These are phyloP conservation scores for Agapostemon virescens DNA, from an alignment of 2,888 invertebrate genomes.

Conservation along the genomic window DNA sequence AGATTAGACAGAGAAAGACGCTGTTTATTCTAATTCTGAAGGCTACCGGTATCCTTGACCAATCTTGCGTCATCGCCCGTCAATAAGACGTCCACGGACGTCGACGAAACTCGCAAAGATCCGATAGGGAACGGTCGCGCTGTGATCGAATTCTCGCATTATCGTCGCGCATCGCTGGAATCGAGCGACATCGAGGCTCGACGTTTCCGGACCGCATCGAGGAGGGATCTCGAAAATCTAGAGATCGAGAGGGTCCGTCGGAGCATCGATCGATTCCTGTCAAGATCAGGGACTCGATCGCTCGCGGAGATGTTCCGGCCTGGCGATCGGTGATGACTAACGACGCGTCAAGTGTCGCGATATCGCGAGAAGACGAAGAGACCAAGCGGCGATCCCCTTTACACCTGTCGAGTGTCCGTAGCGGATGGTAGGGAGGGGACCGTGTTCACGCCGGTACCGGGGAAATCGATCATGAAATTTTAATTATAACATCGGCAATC, in stretches of 20 bases:
- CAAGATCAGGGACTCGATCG: neutral
- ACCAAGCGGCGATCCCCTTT: slow-evolving; percentile 37
- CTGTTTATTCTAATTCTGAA: too few relatives aligned
- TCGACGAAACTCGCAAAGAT: too few relatives aligned
- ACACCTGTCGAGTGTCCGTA: slow-evolving; percentile 29
- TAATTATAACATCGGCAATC: slow-evolving; percentile 43
- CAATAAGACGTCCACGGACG: too few relatives aligned
- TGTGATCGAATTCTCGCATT: neutral
- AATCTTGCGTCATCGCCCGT: too few relatives aligned
- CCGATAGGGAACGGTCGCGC: neutral
- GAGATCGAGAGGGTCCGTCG: neutral
- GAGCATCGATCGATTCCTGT: slow-evolving; percentile 1
- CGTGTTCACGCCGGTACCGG: neutral
- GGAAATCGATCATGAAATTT: slow-evolving; percentile 56
- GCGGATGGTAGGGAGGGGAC: neutral
- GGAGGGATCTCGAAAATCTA: neutral
- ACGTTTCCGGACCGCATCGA: neutral
- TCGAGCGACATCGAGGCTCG: neutral
- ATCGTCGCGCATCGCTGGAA: too few relatives aligned
- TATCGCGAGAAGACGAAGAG: slow-evolving; percentile 2
- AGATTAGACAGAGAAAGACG: too few relatives aligned
- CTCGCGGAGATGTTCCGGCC: neutral
- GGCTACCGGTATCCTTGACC: too few relatives aligned
- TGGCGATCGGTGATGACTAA: slow-evolving; percentile 33
- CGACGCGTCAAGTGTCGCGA: slow-evolving; percentile 32